A percentile compares a stretch with the other conserved stretches of the same genome.
These are phyloP conservation scores for Myotis vivesi DNA, from an alignment of 2,797 vertebrate species.

Conservation along the genomic window DNA sequence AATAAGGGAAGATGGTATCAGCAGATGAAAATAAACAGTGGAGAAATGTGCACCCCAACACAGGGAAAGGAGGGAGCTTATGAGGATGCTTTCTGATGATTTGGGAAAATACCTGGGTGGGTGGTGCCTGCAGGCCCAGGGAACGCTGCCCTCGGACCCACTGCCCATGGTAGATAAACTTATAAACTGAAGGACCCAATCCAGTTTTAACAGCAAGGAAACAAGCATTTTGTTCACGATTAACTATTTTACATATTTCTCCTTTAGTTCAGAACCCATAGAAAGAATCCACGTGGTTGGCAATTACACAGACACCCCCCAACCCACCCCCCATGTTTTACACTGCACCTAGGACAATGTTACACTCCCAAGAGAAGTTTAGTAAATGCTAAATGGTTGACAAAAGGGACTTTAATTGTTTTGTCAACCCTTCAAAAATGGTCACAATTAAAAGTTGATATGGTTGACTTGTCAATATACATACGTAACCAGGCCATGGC, in stretches of 20 bases:
- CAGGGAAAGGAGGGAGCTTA: neutral
- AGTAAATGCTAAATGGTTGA: neutral
- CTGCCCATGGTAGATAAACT: no score
- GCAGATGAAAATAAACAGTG: neutral
- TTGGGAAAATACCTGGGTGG: neutral
- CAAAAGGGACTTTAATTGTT: neutral
- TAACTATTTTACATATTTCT: neutral
- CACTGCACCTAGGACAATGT: neutral
- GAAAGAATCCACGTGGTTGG: neutral
- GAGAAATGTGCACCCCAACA: neutral
- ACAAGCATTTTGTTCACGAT: neutral
- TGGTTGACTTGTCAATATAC: neutral
- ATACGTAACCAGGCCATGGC: neutral
- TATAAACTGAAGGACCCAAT: neutral
- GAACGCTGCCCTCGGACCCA: neutral
- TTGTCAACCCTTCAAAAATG: neutral
- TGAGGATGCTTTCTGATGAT: neutral
- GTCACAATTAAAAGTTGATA: neutral
- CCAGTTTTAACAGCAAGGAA: neutral
- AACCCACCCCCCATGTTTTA: neutral
- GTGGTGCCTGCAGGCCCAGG: accelerated
- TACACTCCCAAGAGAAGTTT: neutral
- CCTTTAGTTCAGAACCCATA: neutral
- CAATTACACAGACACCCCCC: neutral
- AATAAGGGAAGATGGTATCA: neutral